Evolutionary conservation across 2,797 vertebrate species (phyloP), one percentile per base, ranked within the genome.

Genomic region (Propithecus deckenii): DNA sequence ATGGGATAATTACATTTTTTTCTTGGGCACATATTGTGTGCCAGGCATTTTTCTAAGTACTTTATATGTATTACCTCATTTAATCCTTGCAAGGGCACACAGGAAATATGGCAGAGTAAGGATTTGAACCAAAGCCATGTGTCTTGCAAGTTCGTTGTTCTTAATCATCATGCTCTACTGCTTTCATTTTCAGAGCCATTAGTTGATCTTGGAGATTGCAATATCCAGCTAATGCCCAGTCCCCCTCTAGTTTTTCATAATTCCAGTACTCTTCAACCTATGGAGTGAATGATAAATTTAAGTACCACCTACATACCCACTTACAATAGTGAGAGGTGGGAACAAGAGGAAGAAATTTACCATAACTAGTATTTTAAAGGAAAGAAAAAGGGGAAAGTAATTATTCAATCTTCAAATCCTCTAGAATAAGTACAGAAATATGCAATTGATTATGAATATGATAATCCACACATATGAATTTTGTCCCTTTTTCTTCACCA

Each of bases 341-440:
- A 93, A 95, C 81, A 35, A 96, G 93, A 94, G 57, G 95, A 89
- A 90, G 88, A 94, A 95, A 95, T 96, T 87, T 85, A 59, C 91
- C 84, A 59, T 94, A 97, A 93, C 86, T 78, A 94, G 63, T 86
- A 89, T 95, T 97, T 91, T 95, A 87, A 93, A 96, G 80, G 89
- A 94, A 89, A 95, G 55, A n/a, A 76, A 83, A 85, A 69, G 41
- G 12, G 50, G 38, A 94, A 80, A 75, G 41, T 72, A 79, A 89
- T 97, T 92, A 87, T 81, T 91, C 71, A 76, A 13, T 95, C 65
- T 74, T 96, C 43, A 63, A 38, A 81, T 79, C 89, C 38, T 89
- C 75, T 76, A 46, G 43, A 86, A 96, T 25, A 30, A 67, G 48
- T 92, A 63, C 11, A 61, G 86, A 94, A 94, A 86, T 67, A 81